Evolutionary conservation across 1,140 invertebrate species (phyloP).

Genomic region (Rhopalosiphum padi): DNA sequence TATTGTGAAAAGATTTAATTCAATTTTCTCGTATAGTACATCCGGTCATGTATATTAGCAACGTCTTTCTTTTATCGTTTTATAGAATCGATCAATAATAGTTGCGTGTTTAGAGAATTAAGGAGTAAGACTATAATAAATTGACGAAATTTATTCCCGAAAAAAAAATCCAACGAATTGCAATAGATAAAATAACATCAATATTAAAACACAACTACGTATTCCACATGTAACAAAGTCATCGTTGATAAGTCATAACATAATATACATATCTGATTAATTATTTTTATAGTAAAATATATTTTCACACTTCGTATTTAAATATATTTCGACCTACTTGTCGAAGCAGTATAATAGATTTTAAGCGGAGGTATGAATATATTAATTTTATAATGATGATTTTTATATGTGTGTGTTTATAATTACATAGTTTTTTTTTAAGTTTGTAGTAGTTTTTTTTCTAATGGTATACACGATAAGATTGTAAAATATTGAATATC

Average conservation of each 20-base stretch:
- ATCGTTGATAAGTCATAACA: too few species aligned
- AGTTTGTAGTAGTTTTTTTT: too few species aligned
- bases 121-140: neutral
- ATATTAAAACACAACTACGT: neutral
- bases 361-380: too few species aligned
- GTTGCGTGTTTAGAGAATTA: slow-evolving; percentile 25
- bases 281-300: too few species aligned
- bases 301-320: too few species aligned
- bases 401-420: too few species aligned
- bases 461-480: too few species aligned
- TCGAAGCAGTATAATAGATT: neutral
- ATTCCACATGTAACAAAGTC: neutral
- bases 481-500: too few species aligned
- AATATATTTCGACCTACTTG: neutral
- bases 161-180: neutral
- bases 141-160: neutral
- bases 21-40: slow-evolving; percentile 12
- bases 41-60: neutral
- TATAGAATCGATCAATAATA: slow-evolving; percentile 14
- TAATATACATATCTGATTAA: too few species aligned
- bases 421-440: too few species aligned
- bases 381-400: too few species aligned
- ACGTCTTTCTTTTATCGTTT: slow-evolving; percentile 18
- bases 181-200: neutral
- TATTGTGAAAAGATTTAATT: slow-evolving; percentile 33